Evolutionary conservation across 2,113 vertebrate genomes (phyloP), one percentile per base, ranked within the genome.

Genomic region (Lepidothrix coronata): DNA sequence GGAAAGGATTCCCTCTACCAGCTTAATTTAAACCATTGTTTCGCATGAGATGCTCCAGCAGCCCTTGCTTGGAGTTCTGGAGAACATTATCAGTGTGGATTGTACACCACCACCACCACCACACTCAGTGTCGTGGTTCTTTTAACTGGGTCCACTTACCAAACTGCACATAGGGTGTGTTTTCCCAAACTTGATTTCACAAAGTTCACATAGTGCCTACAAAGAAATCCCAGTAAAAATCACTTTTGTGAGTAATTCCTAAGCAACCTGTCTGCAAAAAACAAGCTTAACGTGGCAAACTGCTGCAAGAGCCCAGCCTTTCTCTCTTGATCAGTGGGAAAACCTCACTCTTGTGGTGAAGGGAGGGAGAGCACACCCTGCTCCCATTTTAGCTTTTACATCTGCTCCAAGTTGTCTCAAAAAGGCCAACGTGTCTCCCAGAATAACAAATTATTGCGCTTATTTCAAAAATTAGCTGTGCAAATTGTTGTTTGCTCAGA

Each of bases 151-250:
- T 37, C 22, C 31, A 98, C 99, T 99, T 96, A 99, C 99, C 99
- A 99, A 98, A 97, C 89, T 99, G 97, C 99, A 99, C 95, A 99
- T 94, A 3, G 99, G 99, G 76, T 99, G 99, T 35, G 98, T 99
- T 97, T 99, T 99, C 96, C 99, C 99, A 81, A 99, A 99, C 97
- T 99, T 99, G 93, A 99, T 99, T 98, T 99, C 99, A 98, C 99
- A 99, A 71, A 99, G 98, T 94, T 99, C 99, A 51, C 99, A 98
- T 97, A 99, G 98, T 96, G 99, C 99, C 99, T 99, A 94, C 12
- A 97, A 97, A 90, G 75, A 95, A 91, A 78, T 72, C 41, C 49
- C 92, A 82, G 79, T 23, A 71, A 73, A 73, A 82, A 51, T 43
- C 55, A 91, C 14, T 49, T 33, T 39, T 33, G 17, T 27, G 9